Evolutionary conservation across 1,140 invertebrate species (phyloP).

Genomic region (Hypsibius dujardini): DNA sequence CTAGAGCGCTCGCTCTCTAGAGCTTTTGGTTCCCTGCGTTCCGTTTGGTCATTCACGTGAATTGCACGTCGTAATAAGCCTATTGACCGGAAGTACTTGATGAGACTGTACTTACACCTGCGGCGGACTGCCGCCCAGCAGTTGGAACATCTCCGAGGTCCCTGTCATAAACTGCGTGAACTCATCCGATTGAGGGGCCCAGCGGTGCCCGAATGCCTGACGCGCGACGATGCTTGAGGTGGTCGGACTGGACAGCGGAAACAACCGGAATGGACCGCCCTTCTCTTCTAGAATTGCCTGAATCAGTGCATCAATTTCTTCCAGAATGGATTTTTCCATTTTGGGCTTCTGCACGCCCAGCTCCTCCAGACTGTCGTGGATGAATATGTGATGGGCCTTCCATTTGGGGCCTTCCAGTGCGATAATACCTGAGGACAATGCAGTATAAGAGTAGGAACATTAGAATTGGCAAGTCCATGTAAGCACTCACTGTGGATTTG

Average conservation of each 20-base stretch:
- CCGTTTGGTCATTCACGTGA: too few relatives aligned
- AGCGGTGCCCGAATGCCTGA: background rate
- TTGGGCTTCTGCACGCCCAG: background rate
- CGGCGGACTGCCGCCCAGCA: too few relatives aligned
- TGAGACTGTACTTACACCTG: too few relatives aligned
- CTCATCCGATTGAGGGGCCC: background rate
- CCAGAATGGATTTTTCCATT: constrained; percentile 5
- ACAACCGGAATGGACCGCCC: background rate
- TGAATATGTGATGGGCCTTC: background rate
- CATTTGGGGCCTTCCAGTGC: constrained; percentile 1
- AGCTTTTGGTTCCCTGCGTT: too few relatives aligned
- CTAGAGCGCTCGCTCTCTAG: too few relatives aligned
- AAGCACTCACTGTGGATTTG: too few relatives aligned
- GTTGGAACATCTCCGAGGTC: background rate
- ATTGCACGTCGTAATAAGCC: too few relatives aligned
- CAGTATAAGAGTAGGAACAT: too few relatives aligned
- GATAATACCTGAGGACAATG: background rate
- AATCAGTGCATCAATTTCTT: background rate
- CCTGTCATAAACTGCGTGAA: background rate
- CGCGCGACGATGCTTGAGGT: background rate
- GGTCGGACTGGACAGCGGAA: background rate
- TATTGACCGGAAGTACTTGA: too few relatives aligned
- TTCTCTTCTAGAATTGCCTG: background rate
- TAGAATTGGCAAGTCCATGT: too few relatives aligned
- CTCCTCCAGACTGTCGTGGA: background rate